Evolutionary conservation across 2,797 vertebrate species (phyloP), one percentile per base, ranked within the genome.

Genomic region (Pygocentrus nattereri): DNA sequence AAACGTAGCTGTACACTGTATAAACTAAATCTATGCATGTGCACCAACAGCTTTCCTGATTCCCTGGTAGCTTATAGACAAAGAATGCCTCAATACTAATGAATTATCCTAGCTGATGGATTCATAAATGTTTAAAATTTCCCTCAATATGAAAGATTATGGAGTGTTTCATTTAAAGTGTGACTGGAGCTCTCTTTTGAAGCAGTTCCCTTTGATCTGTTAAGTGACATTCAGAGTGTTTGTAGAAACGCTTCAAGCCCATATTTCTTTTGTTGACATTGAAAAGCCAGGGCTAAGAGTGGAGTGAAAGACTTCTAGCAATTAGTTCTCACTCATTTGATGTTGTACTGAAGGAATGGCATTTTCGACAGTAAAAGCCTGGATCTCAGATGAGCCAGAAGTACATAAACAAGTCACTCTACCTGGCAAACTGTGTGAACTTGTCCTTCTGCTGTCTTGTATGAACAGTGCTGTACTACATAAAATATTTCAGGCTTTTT

Each of bases 151-250:
- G 30, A 27, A 47, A 18, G 41, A 18, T 70, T 25, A 47, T 18
- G 44, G 44, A 23, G 23, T 3, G 41, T 49, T 49, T 70, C 41
- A 16, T 70, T 70, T 27, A 27, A 18, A 49, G 41, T 25, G 23
- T 70, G 41, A 49, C 1, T 27, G 44, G 13, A 10, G n/a, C 13
- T 5, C 1, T 25, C n/a, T 70, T 49, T 38, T 49, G n/a, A 49
- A 25, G 41, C 15, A 15, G n/a, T 70, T 67, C 31, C 12, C 67
- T 70, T 44, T 47, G 65, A 47, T 68, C 65, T 10, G 12, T n/a
- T 68, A 44, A 44, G 64, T 41, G 64, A 68, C 34, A 65, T 19
- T 31, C 34, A 68, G 38, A 68, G 38, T 44, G 38, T 47, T 44
- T n/a, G 2, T n/a, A 41, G 64, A 16, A 47, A 10, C 47, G 19